Evolutionary conservation across 2,797 vertebrate genomes (phyloP), one percentile per base, ranked within the genome.

Genomic region (Borostomias antarcticus): DNA sequence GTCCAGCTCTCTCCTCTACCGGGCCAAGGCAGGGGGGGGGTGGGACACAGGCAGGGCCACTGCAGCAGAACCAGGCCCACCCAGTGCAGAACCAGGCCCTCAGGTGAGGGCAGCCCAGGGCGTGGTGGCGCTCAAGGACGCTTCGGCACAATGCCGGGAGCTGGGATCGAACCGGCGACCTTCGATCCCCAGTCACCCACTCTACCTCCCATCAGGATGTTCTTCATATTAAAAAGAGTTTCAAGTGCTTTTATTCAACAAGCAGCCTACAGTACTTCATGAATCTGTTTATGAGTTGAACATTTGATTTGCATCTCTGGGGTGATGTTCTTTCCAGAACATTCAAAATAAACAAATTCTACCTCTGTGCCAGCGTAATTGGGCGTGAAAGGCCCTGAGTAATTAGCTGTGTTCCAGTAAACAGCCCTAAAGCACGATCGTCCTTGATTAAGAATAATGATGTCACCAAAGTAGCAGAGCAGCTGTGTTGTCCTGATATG

Each of bases 101-200:
- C 88, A 89, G 80, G 71, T 90, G 62, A 89, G 91, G 58, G 92
- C 93, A 0, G 92, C 90, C 15, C 91, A 91, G 77, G 93, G 90
- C 7, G 92, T 94, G 70, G 84, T 93, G 66, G 88, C 89, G n/a
- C n/a, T n/a, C n/a, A n/a, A n/a, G n/a, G n/a, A n/a, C n/a, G n/a
- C n/a, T n/a, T n/a, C n/a, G n/a, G n/a, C n/a, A n/a, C n/a, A n/a
- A n/a, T n/a, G n/a, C n/a, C n/a, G n/a, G n/a, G n/a, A n/a, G n/a
- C n/a, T n/a, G n/a, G n/a, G n/a, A n/a, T n/a, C n/a, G n/a, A n/a
- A n/a, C n/a, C n/a, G n/a, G n/a, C n/a, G n/a, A n/a, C n/a, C n/a
- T n/a, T n/a, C n/a, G n/a, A n/a, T n/a, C n/a, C n/a, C n/a, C n/a
- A n/a, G n/a, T n/a, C n/a, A n/a, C n/a, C n/a, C n/a, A n/a, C n/a